phyloP scores from a whole-genome alignment of 2,113 vertebrate genomes.

The Hemiprocne comata region DNA sequence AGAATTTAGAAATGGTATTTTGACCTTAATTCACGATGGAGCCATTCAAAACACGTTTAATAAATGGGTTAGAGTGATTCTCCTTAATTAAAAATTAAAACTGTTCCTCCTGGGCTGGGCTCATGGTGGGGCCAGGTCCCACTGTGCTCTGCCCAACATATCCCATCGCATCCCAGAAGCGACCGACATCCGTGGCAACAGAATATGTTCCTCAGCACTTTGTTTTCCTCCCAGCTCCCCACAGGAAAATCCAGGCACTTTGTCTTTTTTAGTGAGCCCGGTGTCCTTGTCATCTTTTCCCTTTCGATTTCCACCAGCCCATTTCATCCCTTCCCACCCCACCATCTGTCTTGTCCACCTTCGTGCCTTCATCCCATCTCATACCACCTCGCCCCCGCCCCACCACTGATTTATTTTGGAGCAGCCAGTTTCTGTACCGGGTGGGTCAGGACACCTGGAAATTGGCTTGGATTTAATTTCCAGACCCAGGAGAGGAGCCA shows the following conservation, averaged over 20 bases:
- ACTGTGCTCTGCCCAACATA: neutral
- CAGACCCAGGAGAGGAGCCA: neutral
- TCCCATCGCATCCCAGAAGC: neutral
- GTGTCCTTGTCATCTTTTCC: neutral
- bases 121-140: neutral
- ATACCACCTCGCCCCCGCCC: neutral
- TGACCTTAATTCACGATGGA: slow-evolving; percentile 37
- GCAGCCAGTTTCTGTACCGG: rapidly evolving
- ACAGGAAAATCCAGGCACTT: neutral
- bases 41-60: slow-evolving; percentile 12
- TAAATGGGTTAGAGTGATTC: neutral
- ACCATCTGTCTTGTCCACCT: slow-evolving; percentile 39
- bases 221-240: rapidly evolving
- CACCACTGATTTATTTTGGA: neutral
- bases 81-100: neutral
- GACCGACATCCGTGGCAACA: rapidly evolving
- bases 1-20: slow-evolving; percentile 61
- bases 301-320: neutral
- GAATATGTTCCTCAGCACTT: neutral
- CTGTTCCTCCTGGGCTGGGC: neutral
- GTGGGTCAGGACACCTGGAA: neutral
- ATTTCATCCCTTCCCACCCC: neutral
- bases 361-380: neutral
- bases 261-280: neutral
- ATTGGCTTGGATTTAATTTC: neutral